phyloP scores from a whole-genome alignment of 2,113 vertebrate genomes.

The Tyto alba region DNA sequence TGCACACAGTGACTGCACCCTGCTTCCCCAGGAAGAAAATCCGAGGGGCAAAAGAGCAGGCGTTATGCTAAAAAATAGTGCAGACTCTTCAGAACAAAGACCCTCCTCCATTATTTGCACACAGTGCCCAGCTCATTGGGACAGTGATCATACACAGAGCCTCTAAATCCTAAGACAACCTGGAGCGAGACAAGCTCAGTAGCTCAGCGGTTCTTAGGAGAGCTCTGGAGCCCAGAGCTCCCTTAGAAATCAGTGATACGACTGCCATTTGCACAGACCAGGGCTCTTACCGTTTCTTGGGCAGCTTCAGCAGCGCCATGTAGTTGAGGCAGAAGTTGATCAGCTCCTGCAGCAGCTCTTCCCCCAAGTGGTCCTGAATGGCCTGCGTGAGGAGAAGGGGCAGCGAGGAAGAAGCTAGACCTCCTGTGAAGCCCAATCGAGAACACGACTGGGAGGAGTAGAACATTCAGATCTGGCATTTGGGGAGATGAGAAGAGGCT shows the following conservation, averaged over 20 bases:
- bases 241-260: not conserved
- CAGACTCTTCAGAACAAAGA: not conserved
- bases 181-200: not conserved
- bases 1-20: not conserved
- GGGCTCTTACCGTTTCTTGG: slow-evolving; percentile 88
- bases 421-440: not conserved
- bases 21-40: not conserved
- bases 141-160: not conserved
- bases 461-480: not conserved
- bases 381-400: slow-evolving; percentile 69
- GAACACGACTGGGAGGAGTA: not conserved
- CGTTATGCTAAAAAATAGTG: not conserved
- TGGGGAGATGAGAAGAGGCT: not conserved
- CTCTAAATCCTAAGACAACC: not conserved
- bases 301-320: slow-evolving; percentile 93
- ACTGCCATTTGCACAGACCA: rapidly evolving
- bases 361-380: slow-evolving; percentile 93
- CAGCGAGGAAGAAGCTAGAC: not conserved
- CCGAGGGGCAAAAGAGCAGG: not conserved
- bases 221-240: not conserved
- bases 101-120: not conserved
- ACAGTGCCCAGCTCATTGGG: not conserved
- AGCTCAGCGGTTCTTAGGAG: not conserved
- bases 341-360: slow-evolving; percentile 96
- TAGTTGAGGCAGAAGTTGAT: slow-evolving; percentile 98